A percentile compares a stretch with the other conserved stretches of the same genome.
Conservation (phyloP, 2,888 invertebrate species). For the Brachylomia viminalis region DNA sequence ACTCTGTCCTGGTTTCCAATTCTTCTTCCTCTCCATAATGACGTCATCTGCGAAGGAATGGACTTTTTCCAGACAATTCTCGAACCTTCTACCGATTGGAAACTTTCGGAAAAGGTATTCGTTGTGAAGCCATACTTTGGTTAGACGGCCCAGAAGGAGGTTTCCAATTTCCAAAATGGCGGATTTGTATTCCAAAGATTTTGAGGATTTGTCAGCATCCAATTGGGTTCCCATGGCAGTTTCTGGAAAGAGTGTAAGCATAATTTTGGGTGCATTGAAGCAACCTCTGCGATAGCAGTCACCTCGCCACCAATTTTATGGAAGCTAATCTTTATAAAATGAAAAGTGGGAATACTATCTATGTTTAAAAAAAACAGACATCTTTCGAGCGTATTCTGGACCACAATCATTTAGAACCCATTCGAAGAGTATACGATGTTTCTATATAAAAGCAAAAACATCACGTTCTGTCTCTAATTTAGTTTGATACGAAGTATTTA, state of each 20-base stretch:
- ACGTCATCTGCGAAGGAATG: conserved; percentile 90
- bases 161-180: conserved; percentile 85
- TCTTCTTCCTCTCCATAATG: conserved; percentile 85
- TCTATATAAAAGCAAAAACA: background rate
- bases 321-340: background rate
- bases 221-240: conserved; percentile 92
- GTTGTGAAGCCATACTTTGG: conserved; percentile 90
- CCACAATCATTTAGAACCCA: background rate
- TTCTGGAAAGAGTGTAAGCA: conserved; percentile 75
- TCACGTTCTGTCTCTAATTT: background rate
- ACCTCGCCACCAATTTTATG: background rate
- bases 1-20: conserved; percentile 57
- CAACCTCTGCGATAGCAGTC: background rate
- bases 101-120: conserved; percentile 87
- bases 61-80: conserved; percentile 83
- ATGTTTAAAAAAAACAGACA: background rate
- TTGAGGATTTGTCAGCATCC: conserved; percentile 79
- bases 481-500: background rate
- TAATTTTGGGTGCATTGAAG: background rate
- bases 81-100: conserved; percentile 85
- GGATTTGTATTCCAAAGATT: conserved; percentile 86
- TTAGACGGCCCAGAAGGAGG: conserved; percentile 73
- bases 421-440: too few species aligned
- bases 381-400: background rate
- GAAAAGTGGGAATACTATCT: background rate